Evolutionary conservation across 2,888 invertebrate species (phyloP).

Genomic region (Chromoteleia sp.): DNA sequence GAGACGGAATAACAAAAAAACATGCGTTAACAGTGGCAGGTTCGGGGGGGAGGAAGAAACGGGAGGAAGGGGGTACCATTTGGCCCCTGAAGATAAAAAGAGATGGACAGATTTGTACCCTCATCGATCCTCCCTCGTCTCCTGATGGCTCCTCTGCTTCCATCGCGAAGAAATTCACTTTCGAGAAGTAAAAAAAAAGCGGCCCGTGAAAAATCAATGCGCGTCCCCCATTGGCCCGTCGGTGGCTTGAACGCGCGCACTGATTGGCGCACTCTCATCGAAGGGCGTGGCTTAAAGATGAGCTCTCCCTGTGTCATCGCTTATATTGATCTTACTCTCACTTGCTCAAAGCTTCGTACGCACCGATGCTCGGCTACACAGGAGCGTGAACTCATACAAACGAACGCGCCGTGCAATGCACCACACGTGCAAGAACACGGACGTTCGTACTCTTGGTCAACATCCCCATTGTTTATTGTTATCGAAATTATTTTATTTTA

Average conservation of each 20-base stretch:
- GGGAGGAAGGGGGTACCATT: conserved; percentile 46
- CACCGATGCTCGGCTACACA: conserved; percentile 56
- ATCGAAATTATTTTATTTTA: conserved; percentile 38
- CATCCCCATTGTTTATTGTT: conserved; percentile 47
- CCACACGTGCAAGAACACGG: conserved; percentile 32
- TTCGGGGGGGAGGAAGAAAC: conserved; percentile 52
- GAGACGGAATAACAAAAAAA: conserved; percentile 74
- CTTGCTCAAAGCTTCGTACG: conserved; percentile 63
- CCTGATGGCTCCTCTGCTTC: conserved; percentile 49
- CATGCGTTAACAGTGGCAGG: conserved; percentile 77
- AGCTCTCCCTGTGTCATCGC: conserved; percentile 84
- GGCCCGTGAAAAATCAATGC: conserved; percentile 82
- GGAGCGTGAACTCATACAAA: conserved; percentile 52
- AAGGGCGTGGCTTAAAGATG: conserved; percentile 83
- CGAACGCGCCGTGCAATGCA: conserved; percentile 18
- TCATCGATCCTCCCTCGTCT: conserved; percentile 73
- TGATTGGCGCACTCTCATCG: conserved; percentile 76
- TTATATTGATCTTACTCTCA: conserved; percentile 83
- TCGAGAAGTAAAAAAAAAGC: conserved; percentile 73
- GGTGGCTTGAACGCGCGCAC: conserved; percentile 65
- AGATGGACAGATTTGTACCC: conserved; percentile 70
- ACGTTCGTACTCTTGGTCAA: conserved; percentile 44
- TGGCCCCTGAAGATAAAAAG: conserved; percentile 65
- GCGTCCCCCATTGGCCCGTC: conserved; percentile 76
- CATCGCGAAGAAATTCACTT: conserved; percentile 82